These are phyloP conservation scores for Epizoanthus rinbou DNA, from an alignment of 92 coral and sea anemone species.

Conservation along the genomic window DNA sequence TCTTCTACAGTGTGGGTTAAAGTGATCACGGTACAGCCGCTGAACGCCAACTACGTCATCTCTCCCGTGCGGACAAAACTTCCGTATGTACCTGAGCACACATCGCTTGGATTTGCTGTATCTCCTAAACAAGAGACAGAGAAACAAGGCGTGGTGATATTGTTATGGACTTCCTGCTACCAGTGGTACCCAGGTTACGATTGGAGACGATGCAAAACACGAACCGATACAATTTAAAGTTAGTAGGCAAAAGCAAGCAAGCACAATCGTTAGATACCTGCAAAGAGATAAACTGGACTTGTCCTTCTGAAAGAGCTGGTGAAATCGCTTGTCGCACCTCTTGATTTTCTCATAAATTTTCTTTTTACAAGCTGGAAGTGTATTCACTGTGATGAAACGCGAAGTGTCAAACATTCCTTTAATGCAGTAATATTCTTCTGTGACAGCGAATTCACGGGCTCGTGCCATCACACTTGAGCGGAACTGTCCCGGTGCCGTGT, in stretches of 20 bases:
- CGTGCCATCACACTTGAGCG: neutral
- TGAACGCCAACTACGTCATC: neutral
- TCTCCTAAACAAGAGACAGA: neutral
- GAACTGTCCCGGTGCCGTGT: neutral
- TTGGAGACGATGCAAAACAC: too few relatives aligned
- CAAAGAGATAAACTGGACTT: slow-evolving; percentile 20
- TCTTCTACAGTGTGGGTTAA: slow-evolving; percentile 20
- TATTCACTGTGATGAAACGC: slow-evolving; percentile 7
- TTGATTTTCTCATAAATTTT: slow-evolving; percentile 14
- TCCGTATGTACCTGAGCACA: slow-evolving; percentile 4
- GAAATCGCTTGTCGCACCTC: slow-evolving; percentile 16
- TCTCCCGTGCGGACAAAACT: slow-evolving; percentile 10
- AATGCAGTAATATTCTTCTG: slow-evolving; percentile 26
- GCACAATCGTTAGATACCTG: neutral
- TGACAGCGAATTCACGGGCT: neutral
- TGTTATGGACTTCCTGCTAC: neutral
- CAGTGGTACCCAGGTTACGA: too few relatives aligned
- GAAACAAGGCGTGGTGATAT: neutral
- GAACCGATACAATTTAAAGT: too few relatives aligned
- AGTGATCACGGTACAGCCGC: slow-evolving; percentile 14
- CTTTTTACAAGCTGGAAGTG: neutral
- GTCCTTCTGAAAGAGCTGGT: slow-evolving; percentile 11
- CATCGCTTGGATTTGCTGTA: slow-evolving; percentile 17
- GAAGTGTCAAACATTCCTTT: slow-evolving; percentile 28
- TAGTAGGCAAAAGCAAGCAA: too few relatives aligned